Percentiles rank a stretch among this genome's conserved stretches.
These are phyloP conservation scores for Hemichromis elongatus DNA, from an alignment of 2,113 vertebrate species.

Conservation along the genomic window DNA sequence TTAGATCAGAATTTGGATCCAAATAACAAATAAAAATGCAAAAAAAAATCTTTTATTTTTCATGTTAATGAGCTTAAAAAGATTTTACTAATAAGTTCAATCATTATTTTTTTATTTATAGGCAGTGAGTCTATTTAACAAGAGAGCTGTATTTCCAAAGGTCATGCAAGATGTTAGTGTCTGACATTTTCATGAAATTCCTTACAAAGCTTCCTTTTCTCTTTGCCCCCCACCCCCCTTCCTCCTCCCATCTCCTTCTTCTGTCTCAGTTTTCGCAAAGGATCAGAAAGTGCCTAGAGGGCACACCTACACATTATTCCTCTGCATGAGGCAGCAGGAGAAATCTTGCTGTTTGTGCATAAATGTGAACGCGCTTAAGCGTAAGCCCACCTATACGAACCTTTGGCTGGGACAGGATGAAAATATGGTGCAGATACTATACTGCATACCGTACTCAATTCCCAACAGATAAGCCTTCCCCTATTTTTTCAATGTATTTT, in stretches of 20 bases:
- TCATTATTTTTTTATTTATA: conserved; percentile 8
- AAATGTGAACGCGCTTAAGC: not conserved
- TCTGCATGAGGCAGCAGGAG: not conserved
- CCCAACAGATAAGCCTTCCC: not conserved
- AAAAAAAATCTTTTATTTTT: not conserved
- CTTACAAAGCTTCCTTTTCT: not conserved
- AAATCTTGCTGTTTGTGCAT: conserved; percentile 11
- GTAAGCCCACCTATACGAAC: not conserved
- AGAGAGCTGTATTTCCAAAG: conserved; percentile 7
- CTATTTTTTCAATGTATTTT: not conserved
- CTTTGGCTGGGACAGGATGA: not conserved
- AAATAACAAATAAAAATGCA: not conserved
- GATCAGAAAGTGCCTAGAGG: conserved; percentile 25
- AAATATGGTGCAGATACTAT: not conserved
- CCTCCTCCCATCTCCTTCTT: not conserved
- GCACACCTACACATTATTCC: conserved; percentile 8
- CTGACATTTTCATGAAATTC: not conserved
- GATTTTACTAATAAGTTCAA: not conserved
- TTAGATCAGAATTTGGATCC: not conserved
- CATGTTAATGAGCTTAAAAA: not conserved
- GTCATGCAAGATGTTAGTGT: conserved; percentile 3
- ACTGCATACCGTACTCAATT: not conserved
- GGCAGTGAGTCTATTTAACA: not conserved
- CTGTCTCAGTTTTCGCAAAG: not conserved
- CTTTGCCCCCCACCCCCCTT: not conserved